Conservation (phyloP, 2,888 invertebrate genomes). For the Harpalus rufipes region DNA sequence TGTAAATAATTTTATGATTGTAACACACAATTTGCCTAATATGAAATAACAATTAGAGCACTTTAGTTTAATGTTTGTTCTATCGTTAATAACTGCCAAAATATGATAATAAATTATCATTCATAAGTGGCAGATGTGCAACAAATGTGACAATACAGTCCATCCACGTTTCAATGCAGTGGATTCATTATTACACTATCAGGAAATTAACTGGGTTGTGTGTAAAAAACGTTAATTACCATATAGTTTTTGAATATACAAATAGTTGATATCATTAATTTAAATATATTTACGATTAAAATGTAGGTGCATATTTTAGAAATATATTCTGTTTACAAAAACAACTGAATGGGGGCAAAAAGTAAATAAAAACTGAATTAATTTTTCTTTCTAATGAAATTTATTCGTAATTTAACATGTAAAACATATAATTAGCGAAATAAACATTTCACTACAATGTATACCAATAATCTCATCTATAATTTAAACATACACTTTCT, state of each 20-base stretch:
- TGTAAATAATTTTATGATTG: slow-evolving; percentile 10
- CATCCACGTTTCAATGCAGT: slow-evolving; percentile 2
- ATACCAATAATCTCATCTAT: neutral
- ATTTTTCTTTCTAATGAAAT: neutral
- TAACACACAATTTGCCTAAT: slow-evolving; percentile 21
- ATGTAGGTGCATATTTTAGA: too few relatives aligned
- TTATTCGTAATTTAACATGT: neutral
- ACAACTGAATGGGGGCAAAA: too few relatives aligned
- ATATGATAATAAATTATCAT: slow-evolving; percentile 37
- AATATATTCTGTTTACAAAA: too few relatives aligned
- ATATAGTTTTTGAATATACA: neutral
- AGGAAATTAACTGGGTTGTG: neutral
- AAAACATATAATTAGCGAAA: neutral
- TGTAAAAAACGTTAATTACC: neutral
- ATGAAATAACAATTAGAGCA: slow-evolving; percentile 33
- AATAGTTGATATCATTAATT: neutral
- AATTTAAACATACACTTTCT: slow-evolving; percentile 4
- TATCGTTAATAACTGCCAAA: slow-evolving; percentile 35
- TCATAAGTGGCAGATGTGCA: slow-evolving; percentile 32
- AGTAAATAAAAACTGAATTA: neutral
- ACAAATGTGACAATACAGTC: slow-evolving; percentile 1
- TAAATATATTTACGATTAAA: slow-evolving; percentile 9
- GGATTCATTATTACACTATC: slow-evolving; percentile 1
- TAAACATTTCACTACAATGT: neutral
- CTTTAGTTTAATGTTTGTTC: slow-evolving; percentile 15